Base-by-base conservation (phyloP, 2,113 vertebrate species). In the Lagenorhynchus albirostris region DNA sequence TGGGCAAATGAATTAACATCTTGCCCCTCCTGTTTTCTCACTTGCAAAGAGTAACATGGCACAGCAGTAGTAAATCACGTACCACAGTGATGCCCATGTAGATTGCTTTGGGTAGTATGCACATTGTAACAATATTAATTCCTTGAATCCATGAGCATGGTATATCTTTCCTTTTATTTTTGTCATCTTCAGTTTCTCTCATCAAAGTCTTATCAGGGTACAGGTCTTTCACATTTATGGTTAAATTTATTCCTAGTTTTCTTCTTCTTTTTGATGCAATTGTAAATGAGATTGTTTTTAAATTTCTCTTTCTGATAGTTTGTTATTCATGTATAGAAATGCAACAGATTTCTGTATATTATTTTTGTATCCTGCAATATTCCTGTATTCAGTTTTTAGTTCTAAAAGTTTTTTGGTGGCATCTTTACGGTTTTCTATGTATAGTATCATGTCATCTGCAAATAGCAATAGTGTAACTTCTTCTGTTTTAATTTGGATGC, bases 11-110 rank as follows among this genome's bases (percentile, higher is more conserved):
- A 82, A 67, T 33, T 33, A 82, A 65, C 58, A 15, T 50, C 62
- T 68, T 60, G 70, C 18, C 31, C 77, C 60, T 31, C 55, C 18
- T 12, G 8, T 60, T 68, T 60, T 77, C 50, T 77, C 50, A 38
- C 38, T 60, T 68, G 80, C 26, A 25, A 50, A 13, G 12, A 31
- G 44, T 20, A 44, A 15, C 58, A 1, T 23, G 58, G 20, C 58
- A 73, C 0, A 38, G 63, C 63, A 38, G 21, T 1, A 44, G 31
- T 58, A 12, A 58, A 33, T 17, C n/a, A 58, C 4, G 0, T 4
- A 15, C n/a, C 50, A 10, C 6, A 8, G 60, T 5, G 15, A 11
- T 11, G 15, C 0, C 2, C 44, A 2, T 50, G 11, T 53, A 47
- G 47, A 13, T 20, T 21, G 47, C 33, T 50, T 76, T 50, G 47